A percentile compares a stretch with the other conserved stretches of the same genome.
phyloP scores from a whole-genome alignment of 2,888 invertebrate genomes.

The Calameuta filiformis region DNA sequence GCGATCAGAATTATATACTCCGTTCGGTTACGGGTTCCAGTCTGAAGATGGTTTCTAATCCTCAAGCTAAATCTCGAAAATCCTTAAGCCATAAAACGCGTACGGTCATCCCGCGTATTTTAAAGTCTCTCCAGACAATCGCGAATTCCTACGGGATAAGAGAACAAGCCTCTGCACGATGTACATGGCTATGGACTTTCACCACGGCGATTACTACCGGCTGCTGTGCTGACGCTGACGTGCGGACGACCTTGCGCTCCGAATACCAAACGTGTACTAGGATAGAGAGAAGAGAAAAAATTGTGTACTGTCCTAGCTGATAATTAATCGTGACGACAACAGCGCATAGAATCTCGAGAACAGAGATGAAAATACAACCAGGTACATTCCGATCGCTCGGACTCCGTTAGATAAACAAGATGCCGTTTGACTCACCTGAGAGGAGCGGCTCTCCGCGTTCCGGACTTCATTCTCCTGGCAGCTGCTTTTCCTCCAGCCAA shows the following conservation, averaged over 20 bases:
- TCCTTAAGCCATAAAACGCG: neutral
- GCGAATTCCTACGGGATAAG: neutral
- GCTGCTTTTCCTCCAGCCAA: neutral
- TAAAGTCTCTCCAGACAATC: neutral
- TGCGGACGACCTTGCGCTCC: conserved; percentile 46
- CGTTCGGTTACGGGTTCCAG: neutral
- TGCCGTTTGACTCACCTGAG: neutral
- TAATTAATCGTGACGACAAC: neutral
- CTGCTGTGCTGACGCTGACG: conserved; percentile 37
- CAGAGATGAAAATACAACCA: neutral
- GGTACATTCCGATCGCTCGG: neutral
- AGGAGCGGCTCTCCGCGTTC: neutral
- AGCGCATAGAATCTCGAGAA: neutral
- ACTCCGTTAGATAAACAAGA: neutral
- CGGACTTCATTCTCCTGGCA: neutral
- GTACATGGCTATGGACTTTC: conserved; percentile 36
- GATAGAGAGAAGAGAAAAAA: neutral
- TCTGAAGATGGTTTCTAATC: too few relatives aligned
- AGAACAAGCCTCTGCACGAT: neutral
- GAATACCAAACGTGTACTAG: conserved; percentile 31
- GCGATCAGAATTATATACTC: neutral
- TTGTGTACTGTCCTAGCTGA: neutral
- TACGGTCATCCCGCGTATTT: neutral
- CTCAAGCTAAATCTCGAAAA: neutral
- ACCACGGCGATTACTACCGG: conserved; percentile 36